phyloP scores from a whole-genome alignment of 1,140 invertebrate genomes.

The Cydia fagiglandana region DNA sequence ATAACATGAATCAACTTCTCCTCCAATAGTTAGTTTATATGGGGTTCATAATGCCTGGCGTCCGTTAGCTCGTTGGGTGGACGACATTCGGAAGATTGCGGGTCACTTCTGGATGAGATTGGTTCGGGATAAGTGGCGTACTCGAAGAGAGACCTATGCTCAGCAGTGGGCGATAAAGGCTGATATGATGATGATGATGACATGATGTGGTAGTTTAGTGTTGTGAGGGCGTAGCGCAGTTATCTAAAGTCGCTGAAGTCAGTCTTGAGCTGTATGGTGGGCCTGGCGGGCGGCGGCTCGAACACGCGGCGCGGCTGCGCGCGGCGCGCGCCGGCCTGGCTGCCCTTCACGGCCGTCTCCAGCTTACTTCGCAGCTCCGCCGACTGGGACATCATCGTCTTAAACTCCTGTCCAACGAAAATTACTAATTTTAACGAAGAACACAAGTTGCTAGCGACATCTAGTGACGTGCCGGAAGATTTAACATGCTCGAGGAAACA shows the following conservation, averaged over 20 bases:
- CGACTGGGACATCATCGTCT: slow-evolving; percentile 91
- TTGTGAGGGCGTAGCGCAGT: slow-evolving; percentile 33
- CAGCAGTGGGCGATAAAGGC: too few relatives aligned
- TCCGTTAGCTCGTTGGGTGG: too few relatives aligned
- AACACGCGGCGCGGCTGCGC: slow-evolving; percentile 79
- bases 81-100: too few relatives aligned
- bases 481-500: background rate
- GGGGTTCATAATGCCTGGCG: too few relatives aligned
- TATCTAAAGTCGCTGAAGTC: slow-evolving; percentile 96
- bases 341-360: slow-evolving; percentile 91
- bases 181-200: too few relatives aligned
- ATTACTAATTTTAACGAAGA: background rate
- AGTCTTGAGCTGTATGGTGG: slow-evolving; percentile 96
- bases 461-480: background rate
- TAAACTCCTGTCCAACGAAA: slow-evolving; percentile 87
- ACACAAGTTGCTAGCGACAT: background rate
- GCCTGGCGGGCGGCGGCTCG: slow-evolving; percentile 78
- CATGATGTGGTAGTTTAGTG: too few relatives aligned
- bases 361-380: slow-evolving; percentile 88
- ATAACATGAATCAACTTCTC: too few relatives aligned
- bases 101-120: too few relatives aligned
- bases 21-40: too few relatives aligned
- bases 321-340: slow-evolving; percentile 80
- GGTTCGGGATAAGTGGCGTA: too few relatives aligned
- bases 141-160: too few relatives aligned